A percentile compares a stretch with the other conserved stretches of the same genome.
phyloP scores from a whole-genome alignment of 2,797 vertebrate species.

The Borostomias antarcticus region DNA sequence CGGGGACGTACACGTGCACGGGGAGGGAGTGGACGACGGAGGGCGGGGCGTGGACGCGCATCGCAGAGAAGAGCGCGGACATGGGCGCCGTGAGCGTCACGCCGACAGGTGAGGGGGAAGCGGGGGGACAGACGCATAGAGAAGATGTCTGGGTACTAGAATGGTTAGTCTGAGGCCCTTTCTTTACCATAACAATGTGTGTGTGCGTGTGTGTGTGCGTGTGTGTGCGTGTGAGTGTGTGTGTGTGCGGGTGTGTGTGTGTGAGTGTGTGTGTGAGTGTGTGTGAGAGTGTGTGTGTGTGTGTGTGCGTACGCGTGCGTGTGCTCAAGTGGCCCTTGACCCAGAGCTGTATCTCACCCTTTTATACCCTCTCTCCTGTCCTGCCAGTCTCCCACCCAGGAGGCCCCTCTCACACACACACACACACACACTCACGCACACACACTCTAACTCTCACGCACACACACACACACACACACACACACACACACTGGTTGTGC shows the following conservation, averaged over 20 bases:
- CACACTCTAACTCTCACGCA: slow-evolving; percentile 4
- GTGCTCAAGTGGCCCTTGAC: slow-evolving; percentile 31
- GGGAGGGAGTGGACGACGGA: slow-evolving; percentile 87
- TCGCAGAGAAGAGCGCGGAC: slow-evolving; percentile 83
- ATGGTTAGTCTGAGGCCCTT: too few relatives aligned
- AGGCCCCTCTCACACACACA: slow-evolving; percentile 31
- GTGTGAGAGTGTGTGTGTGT: neutral
- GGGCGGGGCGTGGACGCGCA: slow-evolving; percentile 82
- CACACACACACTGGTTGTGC: slow-evolving; percentile 28
- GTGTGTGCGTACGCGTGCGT: neutral
- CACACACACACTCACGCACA: slow-evolving; percentile 19
- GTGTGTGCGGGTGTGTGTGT: neutral
- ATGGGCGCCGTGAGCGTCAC: slow-evolving; percentile 83
- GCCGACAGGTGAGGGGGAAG: slow-evolving; percentile 74
- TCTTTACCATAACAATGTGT: too few relatives aligned
- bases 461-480: slow-evolving; percentile 18
- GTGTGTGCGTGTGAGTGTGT: too few relatives aligned
- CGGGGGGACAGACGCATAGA: neutral
- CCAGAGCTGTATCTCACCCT: slow-evolving; percentile 15
- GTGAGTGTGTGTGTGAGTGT: neutral
- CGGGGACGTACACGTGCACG: slow-evolving; percentile 84
- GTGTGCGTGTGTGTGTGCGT: too few relatives aligned
- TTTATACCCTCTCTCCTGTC: slow-evolving; percentile 23
- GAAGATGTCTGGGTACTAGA: too few relatives aligned
- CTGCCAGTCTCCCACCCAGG: slow-evolving; percentile 24